phyloP scores from a whole-genome alignment of 2,888 invertebrate genomes.

The Cerceris ruficornis region DNA sequence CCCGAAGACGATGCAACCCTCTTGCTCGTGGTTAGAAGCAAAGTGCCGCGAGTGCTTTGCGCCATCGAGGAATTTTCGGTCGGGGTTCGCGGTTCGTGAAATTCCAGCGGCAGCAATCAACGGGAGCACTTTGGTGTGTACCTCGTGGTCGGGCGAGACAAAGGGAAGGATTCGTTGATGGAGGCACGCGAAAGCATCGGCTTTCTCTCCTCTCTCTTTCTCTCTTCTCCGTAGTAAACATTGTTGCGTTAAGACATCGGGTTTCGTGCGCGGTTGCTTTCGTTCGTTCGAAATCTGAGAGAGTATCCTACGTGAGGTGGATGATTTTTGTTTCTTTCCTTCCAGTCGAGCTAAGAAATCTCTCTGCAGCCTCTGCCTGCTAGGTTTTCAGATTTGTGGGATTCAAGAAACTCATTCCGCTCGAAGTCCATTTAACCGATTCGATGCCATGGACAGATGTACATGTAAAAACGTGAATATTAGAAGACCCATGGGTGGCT shows the following conservation, averaged over 20 bases:
- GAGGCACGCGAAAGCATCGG: slow-evolving; percentile 45
- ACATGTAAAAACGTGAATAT: too few relatives aligned
- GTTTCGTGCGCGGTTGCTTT: slow-evolving; percentile 26
- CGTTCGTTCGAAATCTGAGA: slow-evolving; percentile 32
- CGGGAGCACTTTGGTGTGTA: slow-evolving; percentile 65
- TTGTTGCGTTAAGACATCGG: slow-evolving; percentile 50
- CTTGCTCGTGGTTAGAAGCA: slow-evolving; percentile 3
- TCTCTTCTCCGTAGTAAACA: slow-evolving; percentile 44
- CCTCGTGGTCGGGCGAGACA: slow-evolving; percentile 59
- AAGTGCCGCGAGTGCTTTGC: slow-evolving; percentile 28
- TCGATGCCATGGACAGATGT: too few relatives aligned
- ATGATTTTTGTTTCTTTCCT: slow-evolving; percentile 30
- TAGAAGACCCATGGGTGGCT: too few relatives aligned
- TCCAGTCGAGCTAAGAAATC: slow-evolving; percentile 2
- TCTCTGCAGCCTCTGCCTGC: not conserved
- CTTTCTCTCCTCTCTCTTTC: slow-evolving; percentile 18
- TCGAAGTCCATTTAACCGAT: too few relatives aligned
- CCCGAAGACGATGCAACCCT: not conserved
- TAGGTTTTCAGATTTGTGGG: too few relatives aligned
- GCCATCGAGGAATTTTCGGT: slow-evolving; percentile 53
- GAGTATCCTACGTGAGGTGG: not conserved
- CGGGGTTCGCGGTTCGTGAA: slow-evolving; percentile 39
- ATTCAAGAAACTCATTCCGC: too few relatives aligned
- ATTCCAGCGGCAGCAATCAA: slow-evolving; percentile 65
- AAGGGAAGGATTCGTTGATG: slow-evolving; percentile 63